phyloP scores from a whole-genome alignment of 2,888 invertebrate genomes.

The Ernsta delagoae region DNA sequence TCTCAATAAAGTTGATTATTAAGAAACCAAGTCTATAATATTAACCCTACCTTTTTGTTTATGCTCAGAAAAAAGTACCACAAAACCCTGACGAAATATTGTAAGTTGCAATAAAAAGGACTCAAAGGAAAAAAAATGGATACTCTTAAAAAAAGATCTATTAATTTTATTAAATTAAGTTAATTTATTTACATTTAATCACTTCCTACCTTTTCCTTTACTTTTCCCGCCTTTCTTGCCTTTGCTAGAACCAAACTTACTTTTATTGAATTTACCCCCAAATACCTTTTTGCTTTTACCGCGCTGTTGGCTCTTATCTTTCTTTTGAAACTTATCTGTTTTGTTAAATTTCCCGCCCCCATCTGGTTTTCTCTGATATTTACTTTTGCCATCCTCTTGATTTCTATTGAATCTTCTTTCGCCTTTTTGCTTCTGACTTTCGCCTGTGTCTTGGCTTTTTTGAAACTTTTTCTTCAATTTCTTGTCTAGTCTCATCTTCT shows the following conservation, averaged over 20 bases:
- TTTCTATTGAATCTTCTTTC: constrained; percentile 51
- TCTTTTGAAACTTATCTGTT: constrained; percentile 41
- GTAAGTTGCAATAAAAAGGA: too few relatives aligned
- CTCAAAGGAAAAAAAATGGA: background rate
- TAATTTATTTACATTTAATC: constrained; percentile 15
- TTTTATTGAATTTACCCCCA: constrained; percentile 72
- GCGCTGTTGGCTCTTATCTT: constrained; percentile 13
- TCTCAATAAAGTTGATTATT: constrained; percentile 26
- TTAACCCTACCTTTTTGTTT: background rate
- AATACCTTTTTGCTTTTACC: constrained; percentile 69
- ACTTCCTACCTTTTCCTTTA: constrained; percentile 57
- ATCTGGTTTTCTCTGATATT: constrained; percentile 47
- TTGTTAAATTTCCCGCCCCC: constrained; percentile 42
- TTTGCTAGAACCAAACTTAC: constrained; percentile 55
- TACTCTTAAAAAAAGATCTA: constrained; percentile 3
- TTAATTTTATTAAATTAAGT: too few relatives aligned
- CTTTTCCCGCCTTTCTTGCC: constrained; percentile 50
- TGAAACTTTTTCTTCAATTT: constrained; percentile 72
- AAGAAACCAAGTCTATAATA: background rate
- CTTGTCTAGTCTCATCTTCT: constrained; percentile 75
- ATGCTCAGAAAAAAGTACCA: too few relatives aligned
- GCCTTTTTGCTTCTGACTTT: constrained; percentile 40
- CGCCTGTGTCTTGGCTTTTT: constrained; percentile 49
- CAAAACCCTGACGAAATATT: background rate
- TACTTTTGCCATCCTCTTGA: constrained; percentile 45